phyloP scores from a whole-genome alignment of 2,888 invertebrate genomes.

The Euplagia quadripunctaria region DNA sequence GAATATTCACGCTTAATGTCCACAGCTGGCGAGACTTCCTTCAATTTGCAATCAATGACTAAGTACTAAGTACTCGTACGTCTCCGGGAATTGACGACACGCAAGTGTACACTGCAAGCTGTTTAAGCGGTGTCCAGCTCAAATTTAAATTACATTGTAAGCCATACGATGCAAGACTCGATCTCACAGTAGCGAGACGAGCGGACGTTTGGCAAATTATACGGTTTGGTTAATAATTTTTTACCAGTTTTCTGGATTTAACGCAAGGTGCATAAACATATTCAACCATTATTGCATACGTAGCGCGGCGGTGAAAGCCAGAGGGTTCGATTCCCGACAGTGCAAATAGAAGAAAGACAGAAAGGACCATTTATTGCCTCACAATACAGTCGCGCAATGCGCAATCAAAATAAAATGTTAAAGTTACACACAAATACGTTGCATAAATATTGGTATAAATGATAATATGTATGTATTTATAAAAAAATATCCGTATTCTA shows the following conservation, averaged over 20 bases:
- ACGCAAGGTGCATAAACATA: not conserved
- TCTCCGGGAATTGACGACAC: not conserved
- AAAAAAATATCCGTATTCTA: too few species aligned
- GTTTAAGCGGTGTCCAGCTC: conserved; percentile 2
- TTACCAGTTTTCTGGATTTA: not conserved
- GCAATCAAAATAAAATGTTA: too few species aligned
- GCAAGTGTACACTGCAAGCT: not conserved
- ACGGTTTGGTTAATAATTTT: not conserved
- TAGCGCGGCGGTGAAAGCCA: not conserved
- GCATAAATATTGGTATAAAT: too few species aligned
- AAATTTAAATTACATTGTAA: conserved; percentile 6
- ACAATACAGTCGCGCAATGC: too few species aligned
- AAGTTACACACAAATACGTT: too few species aligned
- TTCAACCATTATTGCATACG: not conserved
- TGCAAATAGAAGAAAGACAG: too few species aligned
- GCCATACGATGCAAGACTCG: not conserved
- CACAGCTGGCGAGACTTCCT: conserved; percentile 1
- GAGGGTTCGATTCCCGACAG: too few species aligned
- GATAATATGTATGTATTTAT: too few species aligned
- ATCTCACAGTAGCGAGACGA: conserved; percentile 1
- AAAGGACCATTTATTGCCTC: too few species aligned
- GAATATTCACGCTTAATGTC: not conserved
- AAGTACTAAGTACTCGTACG: not conserved
- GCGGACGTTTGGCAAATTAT: conserved; percentile 2
- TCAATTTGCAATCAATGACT: not conserved